Evolutionary conservation across 2,113 vertebrate species (phyloP), one percentile per base, ranked within the genome.

Genomic region (Monopterus albus): DNA sequence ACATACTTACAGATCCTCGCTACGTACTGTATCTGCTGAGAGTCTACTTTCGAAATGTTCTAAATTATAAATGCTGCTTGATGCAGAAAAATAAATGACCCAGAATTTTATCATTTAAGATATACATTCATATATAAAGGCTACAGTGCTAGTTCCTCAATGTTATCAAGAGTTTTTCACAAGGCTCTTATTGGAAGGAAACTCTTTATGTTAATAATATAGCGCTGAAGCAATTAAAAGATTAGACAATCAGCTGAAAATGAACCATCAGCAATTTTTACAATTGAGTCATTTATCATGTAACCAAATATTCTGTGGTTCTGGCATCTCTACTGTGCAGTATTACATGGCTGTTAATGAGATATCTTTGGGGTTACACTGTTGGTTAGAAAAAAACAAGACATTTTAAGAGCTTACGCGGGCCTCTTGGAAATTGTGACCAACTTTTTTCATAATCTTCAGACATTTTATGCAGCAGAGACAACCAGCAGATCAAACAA

Each of bases 1-100:
- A 61, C 65, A 76, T 13, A 64, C 50, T 75, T 71, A 40, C 9
- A 64, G 57, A 53, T 33, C 21, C 23, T 29, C 21, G 46, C 55
- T 17, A 7, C 29, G 59, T n/a, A n/a, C n/a, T n/a, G n/a, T 60
- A 58, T 71, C 61, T 55, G 47, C 15, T 17, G 21, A 36, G 58
- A 66, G 43, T 38, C 23, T 25, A 17, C 28, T 38, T 25, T 29
- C 38, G 13, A 60, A 39, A 33, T 1, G 23, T 28, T 63, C 4
- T 14, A 43, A 39, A 52, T 70, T 64, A 43, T 29, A 53, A 51
- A 66, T 33, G 28, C 10, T 40, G 31, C 15, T 8, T 15, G 26
- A 53, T 28, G 23, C n/a, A 29, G 33, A 49, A 43, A 47, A 52
- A 65, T 31, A 2, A 42, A 60, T 50, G 11, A 35, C n/a, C 4